Evolutionary conservation across 2,888 invertebrate genomes (phyloP), one percentile per base, ranked within the genome.

Genomic region (Biston betularia): DNA sequence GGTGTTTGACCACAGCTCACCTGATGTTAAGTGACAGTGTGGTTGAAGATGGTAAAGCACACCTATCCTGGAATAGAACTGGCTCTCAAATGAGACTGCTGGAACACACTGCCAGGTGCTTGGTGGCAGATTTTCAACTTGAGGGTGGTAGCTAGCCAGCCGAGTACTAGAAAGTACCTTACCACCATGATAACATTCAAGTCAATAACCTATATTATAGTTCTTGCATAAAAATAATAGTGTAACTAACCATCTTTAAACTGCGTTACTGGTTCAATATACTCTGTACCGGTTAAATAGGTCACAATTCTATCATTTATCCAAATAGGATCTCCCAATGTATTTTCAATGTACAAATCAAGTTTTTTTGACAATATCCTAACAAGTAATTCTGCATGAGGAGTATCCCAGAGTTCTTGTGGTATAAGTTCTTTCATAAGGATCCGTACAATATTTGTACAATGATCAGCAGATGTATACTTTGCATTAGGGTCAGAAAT

Each of bases 331-430:
- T 94, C 87, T 5, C 94, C 88, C 53, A 94, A 69, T 12, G 94
- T 91, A 35, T 79, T 88, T 44, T 94, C 84, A 64, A 95, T 87
- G 66, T 93, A 94, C 15, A 81, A 82, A 59, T 95, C 91, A 0
- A 96, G 84, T 75, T 93, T 95, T 77, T 95, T 95, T 0, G 96
- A 93, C 56, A 96, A 75, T 69, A 96, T 94, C 46, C 96, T 93
- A 6, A 95, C 90, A 5, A 96, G 83, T 40, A 95, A 82, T 81
- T 95, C 95, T 0, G 95, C 95, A 54, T 96, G 95, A 11, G 96
- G 93, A 0, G 96, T 96, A 72, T 95, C 96, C 91, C 95, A 95
- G 5, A 96, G 78, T 77, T 96, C 96, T 95, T 95, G 96, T 0
- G 95, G 95, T 0, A 96, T 88, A 40, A 96, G 92, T 76, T 96